phyloP scores from a whole-genome alignment of 2,113 vertebrate genomes.

The Piprites chloris region DNA sequence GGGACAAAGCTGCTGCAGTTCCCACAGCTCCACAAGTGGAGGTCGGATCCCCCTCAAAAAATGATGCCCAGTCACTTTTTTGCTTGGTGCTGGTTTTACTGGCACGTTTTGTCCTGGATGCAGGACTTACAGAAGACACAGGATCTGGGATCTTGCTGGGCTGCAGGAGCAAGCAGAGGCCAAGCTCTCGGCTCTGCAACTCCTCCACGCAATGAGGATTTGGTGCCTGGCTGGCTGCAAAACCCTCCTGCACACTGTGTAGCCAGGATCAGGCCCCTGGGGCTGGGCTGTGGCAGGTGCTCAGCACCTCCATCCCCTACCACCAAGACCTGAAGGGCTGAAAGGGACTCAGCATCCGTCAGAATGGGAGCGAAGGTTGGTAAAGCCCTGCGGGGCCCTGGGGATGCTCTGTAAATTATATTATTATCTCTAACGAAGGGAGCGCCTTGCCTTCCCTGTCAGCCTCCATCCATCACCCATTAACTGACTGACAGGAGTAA shows the following conservation, averaged over 20 bases:
- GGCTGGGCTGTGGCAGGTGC: not conserved
- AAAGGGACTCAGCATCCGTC: not conserved
- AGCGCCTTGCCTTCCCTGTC: not conserved
- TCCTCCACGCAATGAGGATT: not conserved
- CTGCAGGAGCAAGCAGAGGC: not conserved
- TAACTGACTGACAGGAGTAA: conserved; percentile 14
- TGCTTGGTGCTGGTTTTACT: not conserved
- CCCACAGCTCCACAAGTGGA: fast-evolving
- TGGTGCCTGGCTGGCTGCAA: not conserved
- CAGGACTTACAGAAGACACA: not conserved
- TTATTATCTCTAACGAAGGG: conserved; percentile 29
- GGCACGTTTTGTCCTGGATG: not conserved
- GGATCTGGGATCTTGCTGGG: not conserved
- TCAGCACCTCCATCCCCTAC: not conserved
- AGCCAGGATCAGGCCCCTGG: not conserved
- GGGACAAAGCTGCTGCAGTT: not conserved
- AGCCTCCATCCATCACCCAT: conserved; percentile 4
- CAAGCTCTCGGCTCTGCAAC: not conserved
- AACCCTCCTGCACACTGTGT: not conserved
- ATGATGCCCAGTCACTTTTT: not conserved
- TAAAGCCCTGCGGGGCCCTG: not conserved
- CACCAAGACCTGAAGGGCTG: not conserved
- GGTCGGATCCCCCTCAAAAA: fast-evolving
- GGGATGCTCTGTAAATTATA: conserved; percentile 8
- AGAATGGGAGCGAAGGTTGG: not conserved